Evolutionary conservation across 2,797 vertebrate genomes (phyloP), one percentile per base, ranked within the genome.

Genomic region (Oryzias dopingdopingensis): DNA sequence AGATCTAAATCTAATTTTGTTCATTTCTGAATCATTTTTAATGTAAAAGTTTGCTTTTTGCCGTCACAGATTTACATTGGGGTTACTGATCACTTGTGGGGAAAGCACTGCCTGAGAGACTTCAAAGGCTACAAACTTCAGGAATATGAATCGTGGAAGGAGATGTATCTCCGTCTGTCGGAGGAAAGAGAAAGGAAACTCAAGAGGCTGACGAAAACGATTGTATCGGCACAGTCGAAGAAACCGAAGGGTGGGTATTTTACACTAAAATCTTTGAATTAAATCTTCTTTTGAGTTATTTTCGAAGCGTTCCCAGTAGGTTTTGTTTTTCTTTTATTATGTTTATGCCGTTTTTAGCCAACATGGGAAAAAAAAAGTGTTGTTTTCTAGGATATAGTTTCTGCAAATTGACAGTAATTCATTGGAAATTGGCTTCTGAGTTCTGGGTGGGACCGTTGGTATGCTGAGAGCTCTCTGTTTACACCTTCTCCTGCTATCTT

Each of bases 61-160:
- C 18, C 8, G 5, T 8, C 4, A 23, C 77, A 94, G 91, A 73
- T 88, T 0, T 94, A 95, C 73, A 54, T 91, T 0, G 90, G 94
- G 41, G 82, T 89, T 50, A 93, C 93, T 0, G 93, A 93, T 61
- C 85, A 91, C 56, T 81, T 96, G 32, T 95, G 94, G 93, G 93
- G 92, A 61, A 92, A 81, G 71, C 95, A 96, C 61, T 96, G 94
- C 66, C 83, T 90, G 76, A 92, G 82, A 70, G 92, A 96, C 62
- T 96, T 96, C 68, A 92, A 92, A 77, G 82, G 86, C 2, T 82
- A 91, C 42, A 82, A 22, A 64, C 88, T 92, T 20, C 75, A 86
- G 66, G 90, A 95, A 65, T 92, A 92, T n/a, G 93, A 96, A 72
- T 95, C 94, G 24, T 94, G 94, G 94, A 93, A 93, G 59, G 93